Conservation (phyloP, 1,140 invertebrate genomes). For the Procambarus virginalis region DNA sequence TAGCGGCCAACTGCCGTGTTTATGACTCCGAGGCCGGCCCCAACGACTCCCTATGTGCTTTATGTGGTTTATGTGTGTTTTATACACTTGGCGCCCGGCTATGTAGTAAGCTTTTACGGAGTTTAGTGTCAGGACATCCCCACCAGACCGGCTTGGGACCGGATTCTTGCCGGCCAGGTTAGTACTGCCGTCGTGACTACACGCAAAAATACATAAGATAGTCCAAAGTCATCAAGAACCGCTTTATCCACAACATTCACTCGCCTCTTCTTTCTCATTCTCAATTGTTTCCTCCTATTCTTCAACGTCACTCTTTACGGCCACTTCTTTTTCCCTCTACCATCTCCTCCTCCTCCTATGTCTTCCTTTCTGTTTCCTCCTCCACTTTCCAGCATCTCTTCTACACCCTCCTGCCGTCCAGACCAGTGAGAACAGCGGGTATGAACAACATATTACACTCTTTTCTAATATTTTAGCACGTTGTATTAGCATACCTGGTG, state of each 20-base stretch:
- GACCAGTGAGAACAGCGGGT: neutral
- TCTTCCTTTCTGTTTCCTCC: too few species aligned
- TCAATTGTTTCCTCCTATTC: too few species aligned
- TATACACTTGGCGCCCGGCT: constrained; percentile 32
- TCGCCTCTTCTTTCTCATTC: neutral
- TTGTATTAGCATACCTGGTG: neutral
- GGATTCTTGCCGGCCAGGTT: constrained; percentile 20
- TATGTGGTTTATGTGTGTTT: constrained; percentile 48
- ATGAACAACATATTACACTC: neutral
- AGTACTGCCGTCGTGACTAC: neutral
- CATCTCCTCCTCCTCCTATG: too few species aligned
- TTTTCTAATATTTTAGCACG: constrained; percentile 12
- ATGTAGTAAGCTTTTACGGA: constrained; percentile 22
- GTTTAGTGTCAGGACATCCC: constrained; percentile 27
- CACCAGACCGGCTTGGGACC: constrained; percentile 1
- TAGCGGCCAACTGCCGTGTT: constrained; percentile 34
- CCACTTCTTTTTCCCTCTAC: neutral
- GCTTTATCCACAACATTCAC: neutral
- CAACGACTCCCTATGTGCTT: constrained; percentile 22
- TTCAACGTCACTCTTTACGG: neutral
- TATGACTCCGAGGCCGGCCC: constrained; percentile 18
- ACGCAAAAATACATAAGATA: neutral
- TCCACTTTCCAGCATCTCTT: too few species aligned
- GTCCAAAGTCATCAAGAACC: neutral
- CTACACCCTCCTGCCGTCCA: neutral